Evolutionary conservation across 1,140 invertebrate species (phyloP).

Genomic region (Ruditapes philippinarum): DNA sequence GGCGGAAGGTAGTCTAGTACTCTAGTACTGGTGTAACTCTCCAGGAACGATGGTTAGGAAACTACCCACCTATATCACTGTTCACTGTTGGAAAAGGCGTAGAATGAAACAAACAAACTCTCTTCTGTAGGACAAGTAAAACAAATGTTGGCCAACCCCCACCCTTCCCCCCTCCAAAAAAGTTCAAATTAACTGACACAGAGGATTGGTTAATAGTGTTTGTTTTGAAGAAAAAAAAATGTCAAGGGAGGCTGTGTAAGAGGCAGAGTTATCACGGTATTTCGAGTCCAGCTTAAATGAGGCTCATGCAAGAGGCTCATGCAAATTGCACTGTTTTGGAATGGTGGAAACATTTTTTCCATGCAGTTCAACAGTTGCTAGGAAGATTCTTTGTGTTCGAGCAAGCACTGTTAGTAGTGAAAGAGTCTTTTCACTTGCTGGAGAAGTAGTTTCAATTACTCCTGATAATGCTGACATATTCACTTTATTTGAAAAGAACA

Average conservation of each 20-base stretch:
- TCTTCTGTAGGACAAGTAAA: too few species aligned
- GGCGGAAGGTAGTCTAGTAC: too few species aligned
- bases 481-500: neutral
- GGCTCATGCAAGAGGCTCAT: neutral
- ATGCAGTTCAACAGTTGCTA: neutral
- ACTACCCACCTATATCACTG: too few species aligned
- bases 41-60: too few species aligned
- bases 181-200: too few species aligned
- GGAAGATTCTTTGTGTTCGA: neutral
- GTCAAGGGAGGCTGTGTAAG: neutral
- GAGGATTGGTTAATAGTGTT: neutral
- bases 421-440: neutral
- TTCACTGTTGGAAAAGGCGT: too few species aligned
- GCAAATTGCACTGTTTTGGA: neutral
- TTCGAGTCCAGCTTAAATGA: neutral
- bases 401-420: neutral
- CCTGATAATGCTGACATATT: neutral
- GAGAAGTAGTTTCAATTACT: neutral
- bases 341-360: neutral
- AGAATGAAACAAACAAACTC: too few species aligned
- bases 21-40: too few species aligned
- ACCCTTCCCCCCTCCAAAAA: too few species aligned
- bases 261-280: too few species aligned
- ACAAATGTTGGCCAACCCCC: too few species aligned
- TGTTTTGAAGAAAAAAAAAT: neutral